Conservation (phyloP, 2,888 invertebrate species). For the Rhyacophila evoluta region DNA sequence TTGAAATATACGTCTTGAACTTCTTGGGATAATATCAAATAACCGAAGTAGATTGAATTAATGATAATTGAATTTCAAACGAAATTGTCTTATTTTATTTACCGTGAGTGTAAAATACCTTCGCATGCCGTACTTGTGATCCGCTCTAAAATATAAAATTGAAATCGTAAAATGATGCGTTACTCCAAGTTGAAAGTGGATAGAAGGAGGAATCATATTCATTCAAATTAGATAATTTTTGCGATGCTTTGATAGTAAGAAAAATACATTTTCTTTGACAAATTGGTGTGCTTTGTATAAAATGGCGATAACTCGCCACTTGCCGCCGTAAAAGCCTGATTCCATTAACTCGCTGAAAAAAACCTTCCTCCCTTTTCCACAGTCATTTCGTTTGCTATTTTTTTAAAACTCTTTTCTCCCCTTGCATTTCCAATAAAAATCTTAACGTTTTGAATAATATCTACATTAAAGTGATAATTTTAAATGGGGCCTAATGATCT, state of each 20-base stretch:
- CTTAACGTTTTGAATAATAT: conserved; percentile 22
- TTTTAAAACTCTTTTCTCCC: not conserved
- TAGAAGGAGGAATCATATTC: not conserved
- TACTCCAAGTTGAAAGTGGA: not conserved
- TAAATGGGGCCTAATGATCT: not conserved
- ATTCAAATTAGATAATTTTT: conserved; percentile 10
- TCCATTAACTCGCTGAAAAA: conserved; percentile 37
- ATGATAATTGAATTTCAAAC: not conserved
- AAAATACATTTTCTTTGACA: conserved; percentile 26
- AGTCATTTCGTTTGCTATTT: conserved; percentile 23
- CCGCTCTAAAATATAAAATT: not conserved
- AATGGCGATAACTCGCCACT: conserved; percentile 32
- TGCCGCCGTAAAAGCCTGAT: conserved; percentile 41
- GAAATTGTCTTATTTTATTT: too few relatives aligned
- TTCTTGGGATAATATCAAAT: too few relatives aligned
- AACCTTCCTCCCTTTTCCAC: conserved; percentile 16
- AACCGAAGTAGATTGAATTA: too few relatives aligned
- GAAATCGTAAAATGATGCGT: not conserved
- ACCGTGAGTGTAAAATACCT: not conserved
- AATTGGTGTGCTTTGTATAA: conserved; percentile 30
- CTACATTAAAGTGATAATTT: conserved; percentile 24
- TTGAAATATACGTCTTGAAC: too few relatives aligned
- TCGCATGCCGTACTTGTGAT: not conserved
- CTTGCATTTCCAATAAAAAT: not conserved
- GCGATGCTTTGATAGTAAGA: not conserved